Evolutionary conservation across 2,113 vertebrate genomes (phyloP).

Genomic region (Oreocharis arfaki): DNA sequence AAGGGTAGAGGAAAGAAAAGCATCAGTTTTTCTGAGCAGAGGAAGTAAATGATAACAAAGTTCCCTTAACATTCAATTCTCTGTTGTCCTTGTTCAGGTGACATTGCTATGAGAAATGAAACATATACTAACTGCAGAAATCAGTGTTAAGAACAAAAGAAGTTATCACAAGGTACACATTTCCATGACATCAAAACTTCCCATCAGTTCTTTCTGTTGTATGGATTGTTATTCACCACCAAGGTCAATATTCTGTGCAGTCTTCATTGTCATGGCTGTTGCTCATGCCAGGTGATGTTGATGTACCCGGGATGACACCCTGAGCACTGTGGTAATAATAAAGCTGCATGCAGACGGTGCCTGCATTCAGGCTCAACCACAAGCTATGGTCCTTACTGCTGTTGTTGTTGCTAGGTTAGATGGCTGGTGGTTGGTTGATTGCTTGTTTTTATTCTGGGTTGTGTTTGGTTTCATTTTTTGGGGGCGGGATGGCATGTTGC

Average conservation of each 20-base stretch:
- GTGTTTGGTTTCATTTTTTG: not conserved
- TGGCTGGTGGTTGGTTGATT: not conserved
- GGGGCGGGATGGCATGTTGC: fast-evolving
- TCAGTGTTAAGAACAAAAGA: not conserved
- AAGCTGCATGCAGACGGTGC: not conserved
- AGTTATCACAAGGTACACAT: not conserved
- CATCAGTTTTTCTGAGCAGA: not conserved
- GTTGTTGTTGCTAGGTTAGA: not conserved
- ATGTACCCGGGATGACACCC: fast-evolving
- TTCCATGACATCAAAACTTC: not conserved
- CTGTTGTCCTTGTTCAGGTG: not conserved
- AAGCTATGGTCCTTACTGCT: not conserved
- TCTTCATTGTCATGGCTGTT: not conserved
- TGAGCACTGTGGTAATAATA: too few species aligned
- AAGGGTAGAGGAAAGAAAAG: not conserved
- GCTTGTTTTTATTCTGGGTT: not conserved
- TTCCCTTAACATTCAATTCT: not conserved
- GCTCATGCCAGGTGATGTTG: not conserved
- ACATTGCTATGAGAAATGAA: not conserved
- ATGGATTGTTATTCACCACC: not conserved
- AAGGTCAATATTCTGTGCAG: not conserved
- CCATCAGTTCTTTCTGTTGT: not conserved
- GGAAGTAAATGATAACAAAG: not conserved
- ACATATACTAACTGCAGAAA: not conserved
- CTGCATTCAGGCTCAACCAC: not conserved